Conservation (phyloP, 2,113 vertebrate species). For the Rostratula benghalensis region DNA sequence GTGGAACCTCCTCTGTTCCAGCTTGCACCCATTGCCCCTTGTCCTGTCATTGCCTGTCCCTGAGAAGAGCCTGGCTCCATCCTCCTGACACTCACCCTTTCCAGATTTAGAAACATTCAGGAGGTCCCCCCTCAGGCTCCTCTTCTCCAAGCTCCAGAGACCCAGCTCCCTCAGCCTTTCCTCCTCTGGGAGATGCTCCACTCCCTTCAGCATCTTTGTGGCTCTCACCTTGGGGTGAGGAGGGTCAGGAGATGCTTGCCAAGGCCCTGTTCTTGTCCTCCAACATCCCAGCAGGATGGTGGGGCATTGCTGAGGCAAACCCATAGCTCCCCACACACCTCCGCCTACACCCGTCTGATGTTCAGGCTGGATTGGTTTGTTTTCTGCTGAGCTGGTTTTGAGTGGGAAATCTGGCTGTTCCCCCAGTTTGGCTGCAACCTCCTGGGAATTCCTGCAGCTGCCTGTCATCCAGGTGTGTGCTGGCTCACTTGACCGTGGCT, state of each 20-base stretch:
- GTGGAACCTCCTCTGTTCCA: too few relatives aligned
- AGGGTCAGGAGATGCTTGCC: neutral
- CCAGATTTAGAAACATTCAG: too few relatives aligned
- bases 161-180: too few relatives aligned
- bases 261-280: neutral
- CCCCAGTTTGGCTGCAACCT: neutral
- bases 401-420: neutral
- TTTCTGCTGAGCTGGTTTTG: neutral
- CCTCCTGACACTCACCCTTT: too few relatives aligned
- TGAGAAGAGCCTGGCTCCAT: too few relatives aligned
- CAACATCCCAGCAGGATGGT: neutral
- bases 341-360: fast-evolving
- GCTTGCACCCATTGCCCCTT: too few relatives aligned
- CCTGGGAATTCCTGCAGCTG: fast-evolving
- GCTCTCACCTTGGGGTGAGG: neutral
- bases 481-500: fast-evolving
- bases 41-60: too few relatives aligned
- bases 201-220: too few relatives aligned
- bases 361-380: neutral
- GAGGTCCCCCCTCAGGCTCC: too few relatives aligned
- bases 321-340: too few relatives aligned
- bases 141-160: too few relatives aligned
- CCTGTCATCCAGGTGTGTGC: neutral
- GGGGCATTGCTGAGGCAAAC: neutral
- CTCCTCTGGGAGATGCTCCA: too few relatives aligned